These are phyloP conservation scores for Bucco capensis DNA, from an alignment of 2,113 vertebrate genomes.

Conservation along the genomic window DNA sequence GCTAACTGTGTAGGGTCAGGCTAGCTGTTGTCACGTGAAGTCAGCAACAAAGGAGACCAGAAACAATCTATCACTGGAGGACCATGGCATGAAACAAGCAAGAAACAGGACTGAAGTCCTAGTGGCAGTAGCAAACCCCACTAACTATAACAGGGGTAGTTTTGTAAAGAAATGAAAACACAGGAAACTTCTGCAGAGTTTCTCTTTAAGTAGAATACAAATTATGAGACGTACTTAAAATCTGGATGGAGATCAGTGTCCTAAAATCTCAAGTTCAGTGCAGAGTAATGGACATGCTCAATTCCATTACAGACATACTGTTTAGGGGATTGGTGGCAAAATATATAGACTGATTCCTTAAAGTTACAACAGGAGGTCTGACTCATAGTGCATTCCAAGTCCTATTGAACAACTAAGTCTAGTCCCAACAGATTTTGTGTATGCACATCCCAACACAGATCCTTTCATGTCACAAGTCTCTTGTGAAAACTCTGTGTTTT, in stretches of 20 bases:
- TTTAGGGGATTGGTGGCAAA: not conserved
- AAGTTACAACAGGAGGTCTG: not conserved
- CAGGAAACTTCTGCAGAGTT: not conserved
- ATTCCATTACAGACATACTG: not conserved
- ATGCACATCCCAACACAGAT: not conserved
- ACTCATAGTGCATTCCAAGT: not conserved
- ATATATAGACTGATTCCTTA: not conserved
- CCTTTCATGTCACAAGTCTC: conserved; percentile 28
- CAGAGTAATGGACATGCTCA: not conserved
- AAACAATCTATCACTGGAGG: not conserved
- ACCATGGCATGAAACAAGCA: not conserved
- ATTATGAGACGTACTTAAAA: not conserved
- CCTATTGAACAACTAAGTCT: not conserved
- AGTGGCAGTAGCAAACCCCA: not conserved
- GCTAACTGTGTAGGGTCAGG: not conserved
- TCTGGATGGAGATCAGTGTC: not conserved
- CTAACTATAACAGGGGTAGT: not conserved
- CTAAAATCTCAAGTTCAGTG: not conserved
- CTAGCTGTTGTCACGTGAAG: not conserved
- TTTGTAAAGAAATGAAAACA: not conserved
- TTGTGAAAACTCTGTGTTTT: conserved; percentile 3
- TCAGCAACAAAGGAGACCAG: not conserved
- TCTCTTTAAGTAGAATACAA: not conserved
- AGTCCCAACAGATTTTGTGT: conserved; percentile 10
- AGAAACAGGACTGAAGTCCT: not conserved